Evolutionary conservation across 2,797 vertebrate genomes (phyloP).

Genomic region (Chloroceryle inda): DNA sequence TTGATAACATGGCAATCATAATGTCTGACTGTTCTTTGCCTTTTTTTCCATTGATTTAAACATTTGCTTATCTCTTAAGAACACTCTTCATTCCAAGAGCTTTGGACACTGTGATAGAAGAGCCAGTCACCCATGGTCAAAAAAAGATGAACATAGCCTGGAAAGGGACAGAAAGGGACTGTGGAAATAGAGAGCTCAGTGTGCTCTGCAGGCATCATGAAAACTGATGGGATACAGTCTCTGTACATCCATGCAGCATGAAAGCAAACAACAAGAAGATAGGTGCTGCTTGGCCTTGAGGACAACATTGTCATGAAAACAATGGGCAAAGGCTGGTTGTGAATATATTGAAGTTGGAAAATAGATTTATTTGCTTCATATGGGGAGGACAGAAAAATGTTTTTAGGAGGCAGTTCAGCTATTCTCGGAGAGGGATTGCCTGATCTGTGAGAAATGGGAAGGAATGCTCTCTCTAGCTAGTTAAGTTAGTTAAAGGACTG

Average conservation of each 20-base stretch:
- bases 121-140: background rate
- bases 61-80: background rate
- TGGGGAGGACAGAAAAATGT: background rate
- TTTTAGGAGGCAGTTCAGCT: background rate
- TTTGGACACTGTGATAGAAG: background rate
- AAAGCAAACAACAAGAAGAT: background rate
- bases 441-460: background rate
- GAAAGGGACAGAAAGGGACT: background rate
- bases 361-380: background rate
- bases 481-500: background rate
- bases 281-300: background rate
- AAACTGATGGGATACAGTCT: fast-evolving
- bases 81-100: background rate
- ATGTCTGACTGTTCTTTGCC: background rate
- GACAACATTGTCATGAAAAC: background rate
- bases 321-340: background rate
- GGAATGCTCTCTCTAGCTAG: background rate
- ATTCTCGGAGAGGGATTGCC: background rate
- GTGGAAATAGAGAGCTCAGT: background rate
- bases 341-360: background rate
- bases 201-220: background rate
- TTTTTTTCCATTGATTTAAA: background rate
- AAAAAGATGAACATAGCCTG: background rate
- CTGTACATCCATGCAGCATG: background rate
- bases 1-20: background rate